These are phyloP conservation scores for Sparus aurata DNA, from an alignment of 2,797 vertebrate species.

Conservation along the genomic window DNA sequence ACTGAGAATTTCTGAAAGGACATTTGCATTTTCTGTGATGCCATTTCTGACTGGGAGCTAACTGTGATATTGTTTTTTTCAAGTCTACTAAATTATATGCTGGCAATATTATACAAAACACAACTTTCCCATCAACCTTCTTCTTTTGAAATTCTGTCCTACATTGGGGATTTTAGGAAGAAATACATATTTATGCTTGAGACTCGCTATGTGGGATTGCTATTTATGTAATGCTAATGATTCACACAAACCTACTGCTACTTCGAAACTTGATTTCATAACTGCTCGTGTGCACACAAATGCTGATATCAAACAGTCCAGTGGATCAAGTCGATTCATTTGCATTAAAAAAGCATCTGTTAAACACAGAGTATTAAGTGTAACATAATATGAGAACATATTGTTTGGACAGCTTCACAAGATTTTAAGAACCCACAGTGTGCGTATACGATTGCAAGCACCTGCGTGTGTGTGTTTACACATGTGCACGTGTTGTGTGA, in stretches of 20 bases:
- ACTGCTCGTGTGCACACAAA: conserved; percentile 24
- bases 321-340: conserved; percentile 36
- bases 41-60: conserved; percentile 1
- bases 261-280: conserved; percentile 42
- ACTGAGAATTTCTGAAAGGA: conserved; percentile 4
- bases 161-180: conserved; percentile 30
- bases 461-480: conserved; percentile 16
- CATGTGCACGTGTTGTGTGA: conserved; percentile 20
- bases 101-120: conserved; percentile 12
- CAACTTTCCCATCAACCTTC: conserved; percentile 22
- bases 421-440: not conserved
- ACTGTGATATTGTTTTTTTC: conserved; percentile 16
- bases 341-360: conserved; percentile 44
- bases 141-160: conserved; percentile 13
- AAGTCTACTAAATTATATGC: conserved; percentile 18
- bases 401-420: conserved; percentile 18
- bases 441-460: not conserved
- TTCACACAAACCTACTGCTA: conserved; percentile 36
- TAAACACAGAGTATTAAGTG: conserved; percentile 2
- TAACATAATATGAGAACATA: conserved; percentile 17
- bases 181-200: conserved; percentile 27
- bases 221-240: conserved; percentile 36
- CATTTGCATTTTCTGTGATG: not conserved
- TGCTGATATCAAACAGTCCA: conserved; percentile 33
- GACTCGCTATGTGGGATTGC: conserved; percentile 2